A percentile compares a stretch with the other conserved stretches of the same genome.
phyloP scores from a whole-genome alignment of 2,113 vertebrate species.

The Baryphthengus martii region DNA sequence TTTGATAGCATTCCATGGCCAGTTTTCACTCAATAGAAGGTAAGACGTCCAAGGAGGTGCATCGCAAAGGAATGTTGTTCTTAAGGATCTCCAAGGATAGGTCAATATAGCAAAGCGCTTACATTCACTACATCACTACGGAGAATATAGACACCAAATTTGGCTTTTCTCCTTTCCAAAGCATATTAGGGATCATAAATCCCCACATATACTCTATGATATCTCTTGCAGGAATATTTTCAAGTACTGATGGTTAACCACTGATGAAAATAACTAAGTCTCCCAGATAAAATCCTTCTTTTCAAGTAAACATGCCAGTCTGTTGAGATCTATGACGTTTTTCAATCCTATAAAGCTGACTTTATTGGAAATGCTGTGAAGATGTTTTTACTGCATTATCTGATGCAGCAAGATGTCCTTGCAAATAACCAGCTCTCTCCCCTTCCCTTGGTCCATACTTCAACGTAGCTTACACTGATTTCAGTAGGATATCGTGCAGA shows the following conservation, averaged over 20 bases:
- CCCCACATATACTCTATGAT: background rate
- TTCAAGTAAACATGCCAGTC: background rate
- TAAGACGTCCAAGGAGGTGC: background rate
- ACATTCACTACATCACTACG: background rate
- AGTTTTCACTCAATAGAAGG: background rate
- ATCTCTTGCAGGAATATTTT: background rate
- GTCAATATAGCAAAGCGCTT: background rate
- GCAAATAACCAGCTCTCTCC: background rate
- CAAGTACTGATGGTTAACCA: background rate
- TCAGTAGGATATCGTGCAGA: background rate
- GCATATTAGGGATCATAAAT: background rate
- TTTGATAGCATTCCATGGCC: background rate
- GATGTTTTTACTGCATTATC: background rate
- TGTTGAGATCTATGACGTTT: background rate
- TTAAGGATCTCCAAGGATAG: background rate
- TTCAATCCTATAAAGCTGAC: background rate
- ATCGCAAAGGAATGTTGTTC: background rate
- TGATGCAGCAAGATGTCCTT: background rate
- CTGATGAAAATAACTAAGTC: background rate
- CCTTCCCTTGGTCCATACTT: background rate
- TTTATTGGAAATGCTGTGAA: background rate
- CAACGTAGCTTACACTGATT: background rate
- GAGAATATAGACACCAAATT: background rate
- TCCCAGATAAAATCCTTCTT: background rate
- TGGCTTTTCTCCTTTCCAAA: background rate